phyloP scores from a whole-genome alignment of 2,888 invertebrate species.

The Tethea ocularis region DNA sequence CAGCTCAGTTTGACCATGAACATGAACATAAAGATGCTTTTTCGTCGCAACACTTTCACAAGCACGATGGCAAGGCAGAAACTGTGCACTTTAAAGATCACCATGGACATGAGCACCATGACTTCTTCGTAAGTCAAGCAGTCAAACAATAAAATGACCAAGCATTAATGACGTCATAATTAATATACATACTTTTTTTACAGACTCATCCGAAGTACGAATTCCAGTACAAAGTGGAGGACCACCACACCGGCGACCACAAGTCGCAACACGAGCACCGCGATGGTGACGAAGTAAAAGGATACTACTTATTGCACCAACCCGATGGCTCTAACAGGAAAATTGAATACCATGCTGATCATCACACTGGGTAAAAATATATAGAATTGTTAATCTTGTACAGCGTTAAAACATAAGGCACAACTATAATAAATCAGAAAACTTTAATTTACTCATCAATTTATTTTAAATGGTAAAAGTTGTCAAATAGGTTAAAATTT shows the following conservation, averaged over 20 bases:
- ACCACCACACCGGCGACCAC: slow-evolving; percentile 71
- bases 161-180: not conserved
- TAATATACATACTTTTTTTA: not conserved
- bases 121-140: not conserved
- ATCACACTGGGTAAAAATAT: not conserved
- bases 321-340: slow-evolving; percentile 76
- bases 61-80: slow-evolving; percentile 8
- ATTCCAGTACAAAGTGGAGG: slow-evolving; percentile 52
- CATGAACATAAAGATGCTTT: slow-evolving; percentile 6
- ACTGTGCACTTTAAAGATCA: slow-evolving; percentile 6
- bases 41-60: not conserved
- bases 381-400: not conserved
- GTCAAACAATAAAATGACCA: not conserved
- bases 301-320: slow-evolving; percentile 64
- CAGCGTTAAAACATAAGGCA: too few species aligned
- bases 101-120: slow-evolving; percentile 8
- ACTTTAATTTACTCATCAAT: too few species aligned
- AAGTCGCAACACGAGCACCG: slow-evolving; percentile 73
- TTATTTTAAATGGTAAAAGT: too few species aligned
- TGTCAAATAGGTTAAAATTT: too few species aligned
- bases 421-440: too few species aligned
- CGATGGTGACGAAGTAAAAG: slow-evolving; percentile 72
- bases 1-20: slow-evolving; percentile 9
- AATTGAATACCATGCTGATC: slow-evolving; percentile 75
- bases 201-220: slow-evolving; percentile 51